Evolutionary conservation across 2,113 vertebrate species (phyloP).

Genomic region (Neodontobutis hainanensis): DNA sequence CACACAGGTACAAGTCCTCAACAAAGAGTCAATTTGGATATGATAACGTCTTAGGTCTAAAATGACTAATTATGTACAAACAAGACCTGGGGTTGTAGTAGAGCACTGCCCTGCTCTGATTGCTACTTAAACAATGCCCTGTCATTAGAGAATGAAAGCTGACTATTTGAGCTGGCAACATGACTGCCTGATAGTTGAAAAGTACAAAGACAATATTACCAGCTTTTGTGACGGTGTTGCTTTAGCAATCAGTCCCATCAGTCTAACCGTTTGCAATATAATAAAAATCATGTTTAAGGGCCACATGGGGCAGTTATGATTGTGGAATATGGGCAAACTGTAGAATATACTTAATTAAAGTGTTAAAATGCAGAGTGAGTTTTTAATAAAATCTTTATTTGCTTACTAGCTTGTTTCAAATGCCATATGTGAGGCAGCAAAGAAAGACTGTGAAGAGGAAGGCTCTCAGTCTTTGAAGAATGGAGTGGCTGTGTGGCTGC

Average conservation of each 20-base stretch:
- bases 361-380: no score
- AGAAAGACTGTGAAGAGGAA: constrained; percentile 18
- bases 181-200: no score
- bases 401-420: neutral
- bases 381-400: no score
- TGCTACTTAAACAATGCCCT: neutral
- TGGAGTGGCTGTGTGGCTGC: constrained; percentile 41
- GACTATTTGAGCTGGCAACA: no score
- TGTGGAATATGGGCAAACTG: neutral
- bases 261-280: no score
- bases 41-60: constrained; percentile 24
- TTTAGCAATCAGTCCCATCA: no score
- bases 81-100: neutral
- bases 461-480: constrained; percentile 28
- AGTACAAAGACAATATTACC: no score
- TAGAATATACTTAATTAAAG: neutral
- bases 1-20: constrained; percentile 20
- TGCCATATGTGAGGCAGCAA: neutral
- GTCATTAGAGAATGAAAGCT: neutral
- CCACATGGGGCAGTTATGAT: neutral
- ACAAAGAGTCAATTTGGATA: constrained; percentile 40
- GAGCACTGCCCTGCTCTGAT: neutral
- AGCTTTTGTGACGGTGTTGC: no score
- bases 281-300: no score
- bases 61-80: neutral